phyloP scores from a whole-genome alignment of 2,888 invertebrate genomes.

The Macaria notata region DNA sequence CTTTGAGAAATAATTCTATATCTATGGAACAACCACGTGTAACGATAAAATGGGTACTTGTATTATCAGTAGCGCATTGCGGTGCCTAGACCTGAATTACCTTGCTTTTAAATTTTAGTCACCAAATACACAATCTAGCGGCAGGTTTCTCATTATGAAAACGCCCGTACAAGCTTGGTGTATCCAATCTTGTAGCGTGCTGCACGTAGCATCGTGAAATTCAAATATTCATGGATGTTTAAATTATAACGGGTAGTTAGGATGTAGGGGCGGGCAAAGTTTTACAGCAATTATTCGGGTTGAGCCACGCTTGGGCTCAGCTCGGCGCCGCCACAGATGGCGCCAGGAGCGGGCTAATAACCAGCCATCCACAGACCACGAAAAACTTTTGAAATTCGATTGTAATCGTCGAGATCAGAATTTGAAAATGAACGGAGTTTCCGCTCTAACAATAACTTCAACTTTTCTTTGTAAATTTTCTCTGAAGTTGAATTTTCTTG shows the following conservation, averaged over 20 bases:
- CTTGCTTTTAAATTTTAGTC: no score
- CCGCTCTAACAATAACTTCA: slow-evolving; percentile 5
- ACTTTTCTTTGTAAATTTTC: neutral
- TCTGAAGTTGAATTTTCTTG: slow-evolving; percentile 1
- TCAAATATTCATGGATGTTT: slow-evolving; percentile 36
- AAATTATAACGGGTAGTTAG: slow-evolving; percentile 36
- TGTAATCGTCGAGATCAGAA: slow-evolving; percentile 31
- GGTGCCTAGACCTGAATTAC: no score
- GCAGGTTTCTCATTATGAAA: neutral
- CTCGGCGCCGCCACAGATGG: slow-evolving; percentile 39
- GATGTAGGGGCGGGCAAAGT: slow-evolving; percentile 39
- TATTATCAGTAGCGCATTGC: no score
- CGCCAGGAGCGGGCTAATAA: slow-evolving; percentile 32
- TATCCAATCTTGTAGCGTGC: slow-evolving; percentile 17
- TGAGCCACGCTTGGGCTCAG: slow-evolving; percentile 19
- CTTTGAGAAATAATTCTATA: no score
- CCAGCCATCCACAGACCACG: slow-evolving; percentile 28
- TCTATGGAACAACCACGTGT: no score
- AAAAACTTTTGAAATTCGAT: slow-evolving; percentile 36
- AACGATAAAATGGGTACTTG: no score
- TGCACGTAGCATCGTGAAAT: slow-evolving; percentile 32
- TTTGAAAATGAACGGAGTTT: slow-evolving; percentile 23
- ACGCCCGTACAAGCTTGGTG: slow-evolving; percentile 1
- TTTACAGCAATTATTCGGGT: slow-evolving; percentile 47
- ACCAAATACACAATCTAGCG: no score